Evolutionary conservation across 2,888 invertebrate genomes (phyloP).

Genomic region (Archips xylosteana): DNA sequence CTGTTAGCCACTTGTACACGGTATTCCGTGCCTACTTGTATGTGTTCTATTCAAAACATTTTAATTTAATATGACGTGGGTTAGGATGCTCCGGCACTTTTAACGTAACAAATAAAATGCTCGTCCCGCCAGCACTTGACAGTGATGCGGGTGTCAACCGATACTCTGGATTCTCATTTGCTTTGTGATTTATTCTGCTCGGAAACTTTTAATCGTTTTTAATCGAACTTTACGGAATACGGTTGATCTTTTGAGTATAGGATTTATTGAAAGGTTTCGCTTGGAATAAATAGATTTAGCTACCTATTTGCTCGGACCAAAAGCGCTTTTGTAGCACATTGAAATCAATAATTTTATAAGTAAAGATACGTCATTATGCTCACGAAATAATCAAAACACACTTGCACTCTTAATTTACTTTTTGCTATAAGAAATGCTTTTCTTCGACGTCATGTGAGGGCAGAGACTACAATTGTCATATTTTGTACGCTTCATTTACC

Average conservation of each 20-base stretch:
- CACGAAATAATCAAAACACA: no score
- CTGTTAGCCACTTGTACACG: not conserved
- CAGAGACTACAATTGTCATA: no score
- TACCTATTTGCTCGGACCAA: not conserved
- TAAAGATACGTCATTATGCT: no score
- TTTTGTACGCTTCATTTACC: no score
- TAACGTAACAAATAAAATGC: slow-evolving; percentile 59
- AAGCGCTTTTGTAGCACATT: not conserved
- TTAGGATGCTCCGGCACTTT: slow-evolving; percentile 47
- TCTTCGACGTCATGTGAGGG: no score
- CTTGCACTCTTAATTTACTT: no score
- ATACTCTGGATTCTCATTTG: slow-evolving; percentile 40
- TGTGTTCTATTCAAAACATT: slow-evolving; percentile 47
- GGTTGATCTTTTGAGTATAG: slow-evolving; percentile 30
- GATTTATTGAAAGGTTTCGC: slow-evolving; percentile 18
- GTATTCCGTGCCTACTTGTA: slow-evolving; percentile 33
- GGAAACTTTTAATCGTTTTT: slow-evolving; percentile 36
- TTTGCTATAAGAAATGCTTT: no score
- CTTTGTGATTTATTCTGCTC: slow-evolving; percentile 38
- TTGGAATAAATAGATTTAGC: not conserved
- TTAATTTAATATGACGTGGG: slow-evolving; percentile 58
- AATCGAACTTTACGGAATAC: slow-evolving; percentile 34
- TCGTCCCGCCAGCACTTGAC: slow-evolving; percentile 56
- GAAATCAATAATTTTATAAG: not conserved
- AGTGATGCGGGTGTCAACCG: slow-evolving; percentile 70